Conservation (phyloP, 2,113 vertebrate species). For the Syrmaticus mikado region DNA sequence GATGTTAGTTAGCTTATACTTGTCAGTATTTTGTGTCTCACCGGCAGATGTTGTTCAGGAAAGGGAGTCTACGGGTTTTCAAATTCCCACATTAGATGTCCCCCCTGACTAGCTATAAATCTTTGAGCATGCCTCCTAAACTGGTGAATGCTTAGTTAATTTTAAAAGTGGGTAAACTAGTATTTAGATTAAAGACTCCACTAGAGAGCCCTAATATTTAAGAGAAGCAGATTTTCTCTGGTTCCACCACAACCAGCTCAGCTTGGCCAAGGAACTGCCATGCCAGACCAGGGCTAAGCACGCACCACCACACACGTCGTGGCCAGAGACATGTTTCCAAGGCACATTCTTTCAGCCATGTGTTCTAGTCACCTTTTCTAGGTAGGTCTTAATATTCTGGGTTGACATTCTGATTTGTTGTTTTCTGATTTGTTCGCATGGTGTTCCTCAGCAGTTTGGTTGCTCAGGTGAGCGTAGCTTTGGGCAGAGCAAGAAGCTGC, state of each 20-base stretch:
- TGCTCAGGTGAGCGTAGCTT: not conserved
- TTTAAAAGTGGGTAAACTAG: not conserved
- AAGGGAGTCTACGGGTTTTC: not conserved
- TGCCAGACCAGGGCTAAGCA: not conserved
- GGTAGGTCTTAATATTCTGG: not conserved
- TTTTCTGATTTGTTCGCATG: not conserved
- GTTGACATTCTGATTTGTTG: not conserved
- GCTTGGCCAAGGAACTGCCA: not conserved
- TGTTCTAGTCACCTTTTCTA: not conserved
- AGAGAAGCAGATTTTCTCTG: not conserved
- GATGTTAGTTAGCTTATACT: not conserved
- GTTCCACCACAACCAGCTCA: not conserved
- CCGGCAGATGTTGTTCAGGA: not conserved
- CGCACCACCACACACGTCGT: rapidly evolving
- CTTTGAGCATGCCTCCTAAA: not conserved
- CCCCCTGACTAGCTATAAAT: not conserved
- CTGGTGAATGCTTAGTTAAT: not conserved
- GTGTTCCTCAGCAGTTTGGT: not conserved
- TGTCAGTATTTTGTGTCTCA: not conserved
- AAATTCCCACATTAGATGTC: not conserved
- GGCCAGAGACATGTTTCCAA: not conserved
- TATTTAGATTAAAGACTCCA: not conserved
- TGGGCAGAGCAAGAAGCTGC: not conserved
- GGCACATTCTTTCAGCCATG: rapidly evolving
- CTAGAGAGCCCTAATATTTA: not conserved